Evolutionary conservation across 2,113 vertebrate species (phyloP), one percentile per base, ranked within the genome.

Genomic region (Probosciger aterrimus): DNA sequence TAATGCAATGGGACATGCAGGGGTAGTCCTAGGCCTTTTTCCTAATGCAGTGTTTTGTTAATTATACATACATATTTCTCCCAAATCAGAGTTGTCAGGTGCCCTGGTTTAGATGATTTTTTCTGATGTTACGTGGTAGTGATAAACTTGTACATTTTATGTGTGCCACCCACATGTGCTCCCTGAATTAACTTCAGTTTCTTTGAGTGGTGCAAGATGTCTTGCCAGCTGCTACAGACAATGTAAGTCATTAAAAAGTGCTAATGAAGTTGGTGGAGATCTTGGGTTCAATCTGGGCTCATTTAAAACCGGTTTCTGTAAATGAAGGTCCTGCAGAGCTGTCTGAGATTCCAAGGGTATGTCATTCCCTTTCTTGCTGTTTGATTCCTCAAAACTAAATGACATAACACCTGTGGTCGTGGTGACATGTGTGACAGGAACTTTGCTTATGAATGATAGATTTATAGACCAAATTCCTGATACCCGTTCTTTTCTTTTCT

Each of bases 241-340:
- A 53, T 92, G 88, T 59, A 80, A 91, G 73, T 88, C 60, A 91
- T 86, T 94, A 90, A 95, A 81, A 94, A 83, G n/a, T 86, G 73
- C 35, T 92, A 7, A 4, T 67, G 53, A 92, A 86, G 50, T 86
- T 92, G 76, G 47, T 1, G 0, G 35, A 80, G 79, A 53, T 41
- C 10, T 59, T 95, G 11, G 22, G 31, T 74, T 88, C 64, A 93
- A 76, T 83, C 11, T 93, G 71, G 82, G n/a, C 49, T 93, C 11
- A 1, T 88, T 88, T 95, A 93, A 90, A 97, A 82, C 33, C 24
- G 28, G 35, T 80, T 94, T 92, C 53, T 37, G 3, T 74, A 90
- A 92, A 87, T 74, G 28, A 82, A 85, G 57, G 52, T 90, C 88
- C 71, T 86, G 24, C 59, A 93, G 86, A 92, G 90, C 65, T 74